A percentile compares a stretch with the other conserved stretches of the same genome.
Evolutionary conservation across 1,140 invertebrate genomes (phyloP).

Genomic region (Tetraneura akinire): DNA sequence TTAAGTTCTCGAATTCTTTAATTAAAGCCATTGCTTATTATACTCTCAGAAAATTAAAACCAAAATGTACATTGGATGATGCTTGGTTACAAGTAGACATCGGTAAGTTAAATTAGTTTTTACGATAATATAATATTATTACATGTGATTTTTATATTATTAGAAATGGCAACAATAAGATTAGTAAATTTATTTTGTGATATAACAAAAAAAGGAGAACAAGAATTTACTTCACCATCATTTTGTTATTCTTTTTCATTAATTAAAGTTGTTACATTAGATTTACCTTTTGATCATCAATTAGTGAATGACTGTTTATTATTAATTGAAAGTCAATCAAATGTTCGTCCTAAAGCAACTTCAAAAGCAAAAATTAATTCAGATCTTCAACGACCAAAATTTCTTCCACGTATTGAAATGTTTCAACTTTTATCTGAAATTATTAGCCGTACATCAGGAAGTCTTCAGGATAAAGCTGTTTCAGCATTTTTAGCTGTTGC

Average conservation of each 20-base stretch:
- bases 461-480: slow-evolving; percentile 76
- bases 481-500: slow-evolving; percentile 77
- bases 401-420: slow-evolving; percentile 80
- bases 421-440: slow-evolving; percentile 78
- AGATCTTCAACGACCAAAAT: slow-evolving; percentile 67
- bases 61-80: slow-evolving; percentile 75
- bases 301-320: slow-evolving; percentile 68
- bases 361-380: slow-evolving; percentile 45
- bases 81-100: slow-evolving; percentile 78
- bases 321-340: slow-evolving; percentile 72
- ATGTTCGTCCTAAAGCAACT: slow-evolving; percentile 39
- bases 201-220: slow-evolving; percentile 49
- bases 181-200: slow-evolving; percentile 40
- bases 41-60: slow-evolving; percentile 72
- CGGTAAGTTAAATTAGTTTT: slow-evolving; percentile 52
- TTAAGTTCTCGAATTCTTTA: slow-evolving; percentile 45
- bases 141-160: neutral
- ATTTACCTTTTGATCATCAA: slow-evolving; percentile 62
- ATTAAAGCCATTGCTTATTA: slow-evolving; percentile 62
- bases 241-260: slow-evolving; percentile 85
- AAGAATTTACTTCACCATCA: slow-evolving; percentile 68
- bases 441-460: slow-evolving; percentile 68
- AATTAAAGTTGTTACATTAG: slow-evolving; percentile 68
- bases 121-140: neutral
- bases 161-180: slow-evolving; percentile 36